Conservation (phyloP, 2,888 invertebrate genomes). For the Sylvicola fuscatus region DNA sequence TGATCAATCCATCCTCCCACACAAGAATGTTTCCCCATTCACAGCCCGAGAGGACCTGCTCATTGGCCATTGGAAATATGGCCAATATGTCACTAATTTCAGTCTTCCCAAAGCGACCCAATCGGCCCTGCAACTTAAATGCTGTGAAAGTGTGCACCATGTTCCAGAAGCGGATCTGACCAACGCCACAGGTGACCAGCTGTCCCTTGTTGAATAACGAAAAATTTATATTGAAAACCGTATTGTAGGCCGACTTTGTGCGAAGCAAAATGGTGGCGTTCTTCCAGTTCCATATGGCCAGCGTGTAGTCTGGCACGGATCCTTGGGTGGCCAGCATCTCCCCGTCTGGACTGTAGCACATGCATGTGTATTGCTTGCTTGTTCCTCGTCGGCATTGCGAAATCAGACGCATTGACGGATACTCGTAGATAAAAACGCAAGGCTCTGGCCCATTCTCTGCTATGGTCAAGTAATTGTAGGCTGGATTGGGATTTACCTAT, state of each 20-base stretch:
- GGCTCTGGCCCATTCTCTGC: constrained; percentile 61
- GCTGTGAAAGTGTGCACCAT: constrained; percentile 84
- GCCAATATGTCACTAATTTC: constrained; percentile 79
- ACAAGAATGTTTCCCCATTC: constrained; percentile 83
- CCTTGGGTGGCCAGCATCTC: constrained; percentile 48
- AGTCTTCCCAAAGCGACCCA: constrained; percentile 83
- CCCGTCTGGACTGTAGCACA: constrained; percentile 65
- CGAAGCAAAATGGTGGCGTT: constrained; percentile 51
- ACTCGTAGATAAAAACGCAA: constrained; percentile 61
- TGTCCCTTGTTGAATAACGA: constrained; percentile 62
- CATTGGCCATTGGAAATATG: constrained; percentile 68
- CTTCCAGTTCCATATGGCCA: constrained; percentile 82
- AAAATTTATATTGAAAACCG: constrained; percentile 59
- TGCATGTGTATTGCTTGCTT: constrained; percentile 42
- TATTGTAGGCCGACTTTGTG: constrained; percentile 65
- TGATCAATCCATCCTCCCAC: constrained; percentile 80
- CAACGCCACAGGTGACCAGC: constrained; percentile 54
- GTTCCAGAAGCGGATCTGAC: constrained; percentile 84
- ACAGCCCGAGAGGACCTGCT: constrained; percentile 71
- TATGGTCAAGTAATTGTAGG: constrained; percentile 49
- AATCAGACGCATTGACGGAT: constrained; percentile 57
- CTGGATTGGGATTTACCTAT: constrained; percentile 40
- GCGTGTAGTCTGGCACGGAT: constrained; percentile 65
- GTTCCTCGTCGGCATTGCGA: constrained; percentile 62
- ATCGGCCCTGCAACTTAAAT: constrained; percentile 64